phyloP scores from a whole-genome alignment of 2,888 invertebrate species.

The Sericinus montela region DNA sequence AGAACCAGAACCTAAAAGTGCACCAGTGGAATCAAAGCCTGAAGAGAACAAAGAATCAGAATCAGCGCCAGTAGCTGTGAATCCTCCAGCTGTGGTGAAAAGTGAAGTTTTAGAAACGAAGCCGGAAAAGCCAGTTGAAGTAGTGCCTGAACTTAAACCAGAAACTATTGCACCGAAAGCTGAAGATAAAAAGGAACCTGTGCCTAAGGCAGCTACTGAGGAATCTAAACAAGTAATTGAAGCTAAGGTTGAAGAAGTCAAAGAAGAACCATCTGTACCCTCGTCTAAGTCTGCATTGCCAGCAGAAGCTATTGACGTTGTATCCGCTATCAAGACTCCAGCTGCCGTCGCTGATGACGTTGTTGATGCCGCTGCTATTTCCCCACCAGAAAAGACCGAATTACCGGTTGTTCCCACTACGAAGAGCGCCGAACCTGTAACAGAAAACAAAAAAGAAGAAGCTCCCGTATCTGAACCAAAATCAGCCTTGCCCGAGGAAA shows the following conservation, averaged over 20 bases:
- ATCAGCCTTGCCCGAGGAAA: conserved; percentile 25
- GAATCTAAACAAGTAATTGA: conserved; percentile 34
- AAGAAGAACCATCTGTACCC: conserved; percentile 31
- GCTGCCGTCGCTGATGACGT: conserved; percentile 58
- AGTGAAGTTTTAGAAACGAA: conserved; percentile 40
- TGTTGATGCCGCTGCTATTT: conserved; percentile 44
- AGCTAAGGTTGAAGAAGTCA: conserved; percentile 49
- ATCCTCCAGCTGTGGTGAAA: conserved; percentile 29
- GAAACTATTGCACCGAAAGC: conserved; percentile 29
- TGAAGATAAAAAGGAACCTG: conserved; percentile 33
- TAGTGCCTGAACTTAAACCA: conserved; percentile 30
- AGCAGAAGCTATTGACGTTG: conserved; percentile 49
- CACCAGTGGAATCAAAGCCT: conserved; percentile 22
- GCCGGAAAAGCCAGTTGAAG: conserved; percentile 27
- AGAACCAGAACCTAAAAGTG: conserved; percentile 29
- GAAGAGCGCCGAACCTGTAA: conserved; percentile 54
- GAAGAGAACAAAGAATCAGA: conserved; percentile 27
- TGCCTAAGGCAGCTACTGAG: conserved; percentile 32
- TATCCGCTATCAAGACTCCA: conserved; percentile 46
- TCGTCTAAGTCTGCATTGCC: conserved; percentile 40
- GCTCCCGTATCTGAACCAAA: conserved; percentile 22
- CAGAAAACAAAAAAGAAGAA: conserved; percentile 45
- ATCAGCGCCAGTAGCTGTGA: conserved; percentile 36
- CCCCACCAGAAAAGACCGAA: conserved; percentile 49
- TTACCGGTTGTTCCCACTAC: conserved; percentile 38